Conservation (phyloP, 2,888 invertebrate species). For the Pardosa pseudoannulata region DNA sequence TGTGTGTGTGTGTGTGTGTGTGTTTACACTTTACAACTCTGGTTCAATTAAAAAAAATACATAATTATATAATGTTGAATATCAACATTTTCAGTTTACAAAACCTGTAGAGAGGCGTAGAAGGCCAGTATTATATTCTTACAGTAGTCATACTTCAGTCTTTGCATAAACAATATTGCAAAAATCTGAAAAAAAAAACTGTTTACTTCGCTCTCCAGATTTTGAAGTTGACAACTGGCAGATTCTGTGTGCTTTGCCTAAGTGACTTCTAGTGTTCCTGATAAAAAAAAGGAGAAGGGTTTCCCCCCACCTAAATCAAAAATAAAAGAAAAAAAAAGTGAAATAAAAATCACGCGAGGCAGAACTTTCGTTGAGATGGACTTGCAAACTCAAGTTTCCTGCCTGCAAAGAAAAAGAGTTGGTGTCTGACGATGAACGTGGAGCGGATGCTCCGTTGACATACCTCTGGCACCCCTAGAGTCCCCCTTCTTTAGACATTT, state of each 20-base stretch:
- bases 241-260: not conserved
- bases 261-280: slow-evolving; percentile 4
- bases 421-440: slow-evolving; percentile 37
- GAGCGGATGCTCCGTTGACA: slow-evolving; percentile 38
- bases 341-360: not conserved
- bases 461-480: slow-evolving; percentile 33
- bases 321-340: not conserved
- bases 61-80: too few relatives aligned
- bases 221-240: not conserved
- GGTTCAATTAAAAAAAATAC: too few relatives aligned
- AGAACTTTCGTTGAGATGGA: not conserved
- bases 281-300: slow-evolving; percentile 5
- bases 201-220: not conserved
- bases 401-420: not conserved
- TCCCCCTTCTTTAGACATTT: slow-evolving; percentile 16
- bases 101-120: too few relatives aligned
- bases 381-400: not conserved
- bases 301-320: not conserved
- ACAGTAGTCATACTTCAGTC: too few relatives aligned
- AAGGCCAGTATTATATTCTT: too few relatives aligned
- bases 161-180: not conserved
- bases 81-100: too few relatives aligned
- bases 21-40: too few relatives aligned
- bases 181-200: not conserved
- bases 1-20: too few relatives aligned